Conservation (phyloP, 2,888 invertebrate species). For the Syrphus vitripennis region DNA sequence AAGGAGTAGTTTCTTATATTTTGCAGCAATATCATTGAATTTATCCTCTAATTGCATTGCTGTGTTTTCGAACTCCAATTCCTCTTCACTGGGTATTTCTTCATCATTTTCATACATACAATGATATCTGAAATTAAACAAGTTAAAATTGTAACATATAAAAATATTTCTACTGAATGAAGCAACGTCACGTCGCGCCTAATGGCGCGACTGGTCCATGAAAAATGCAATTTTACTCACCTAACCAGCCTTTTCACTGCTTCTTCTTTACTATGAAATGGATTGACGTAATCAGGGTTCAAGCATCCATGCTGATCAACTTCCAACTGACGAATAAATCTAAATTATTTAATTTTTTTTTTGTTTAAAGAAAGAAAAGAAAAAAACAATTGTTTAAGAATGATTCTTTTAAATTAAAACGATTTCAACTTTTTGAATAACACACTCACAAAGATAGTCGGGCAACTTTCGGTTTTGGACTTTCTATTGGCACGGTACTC, state of each 20-base stretch:
- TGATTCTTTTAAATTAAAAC: conserved; percentile 4
- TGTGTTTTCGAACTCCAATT: conserved; percentile 86
- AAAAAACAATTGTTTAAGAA: conserved; percentile 49
- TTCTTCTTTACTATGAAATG: conserved; percentile 87
- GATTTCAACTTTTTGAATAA: conserved; percentile 75
- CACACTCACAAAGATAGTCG: conserved; percentile 82
- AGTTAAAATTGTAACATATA: background rate
- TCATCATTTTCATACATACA: conserved; percentile 84
- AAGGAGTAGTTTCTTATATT: conserved; percentile 87
- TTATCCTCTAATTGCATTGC: conserved; percentile 87
- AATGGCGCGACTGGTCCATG: background rate
- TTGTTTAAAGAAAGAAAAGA: conserved; percentile 45
- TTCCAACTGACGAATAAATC: conserved; percentile 88
- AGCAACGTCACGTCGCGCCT: too few relatives aligned
- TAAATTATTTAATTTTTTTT: conserved; percentile 77
- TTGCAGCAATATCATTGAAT: conserved; percentile 87
- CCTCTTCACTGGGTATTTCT: conserved; percentile 86
- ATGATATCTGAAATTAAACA: conserved; percentile 83
- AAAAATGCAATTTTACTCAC: conserved; percentile 62
- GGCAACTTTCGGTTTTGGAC: conserved; percentile 80
- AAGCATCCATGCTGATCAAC: conserved; percentile 89
- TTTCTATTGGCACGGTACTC: conserved; percentile 78
- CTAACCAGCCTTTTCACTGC: conserved; percentile 88
- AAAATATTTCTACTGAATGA: too few relatives aligned
- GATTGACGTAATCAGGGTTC: conserved; percentile 88